phyloP scores from a whole-genome alignment of 2,888 invertebrate species.

The Amiota minor region DNA sequence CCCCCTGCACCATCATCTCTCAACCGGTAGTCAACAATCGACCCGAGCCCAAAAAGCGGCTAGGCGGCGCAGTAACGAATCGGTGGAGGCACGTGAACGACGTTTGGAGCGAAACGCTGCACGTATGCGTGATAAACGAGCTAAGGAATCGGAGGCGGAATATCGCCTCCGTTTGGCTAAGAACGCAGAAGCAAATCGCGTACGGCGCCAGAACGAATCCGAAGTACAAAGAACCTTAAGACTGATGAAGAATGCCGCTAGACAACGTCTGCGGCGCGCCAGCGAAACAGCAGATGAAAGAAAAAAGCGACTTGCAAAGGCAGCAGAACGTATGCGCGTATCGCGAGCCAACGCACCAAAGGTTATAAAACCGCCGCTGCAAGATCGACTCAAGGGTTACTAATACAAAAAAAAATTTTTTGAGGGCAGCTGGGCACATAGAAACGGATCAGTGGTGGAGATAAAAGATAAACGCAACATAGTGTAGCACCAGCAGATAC shows the following conservation, averaged over 20 bases:
- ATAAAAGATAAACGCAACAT: not conserved
- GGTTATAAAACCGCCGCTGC: conserved; percentile 72
- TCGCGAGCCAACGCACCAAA: conserved; percentile 72
- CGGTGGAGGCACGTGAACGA: conserved; percentile 71
- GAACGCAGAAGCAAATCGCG: conserved; percentile 73
- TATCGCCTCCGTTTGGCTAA: conserved; percentile 71
- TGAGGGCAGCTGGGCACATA: conserved; percentile 16
- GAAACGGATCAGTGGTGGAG: conserved; percentile 10
- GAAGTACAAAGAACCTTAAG: conserved; percentile 73
- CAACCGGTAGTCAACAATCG: conserved; percentile 57
- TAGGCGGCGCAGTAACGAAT: conserved; percentile 73
- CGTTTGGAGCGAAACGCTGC: conserved; percentile 73
- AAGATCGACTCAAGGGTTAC: conserved; percentile 72
- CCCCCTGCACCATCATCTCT: conserved; percentile 68
- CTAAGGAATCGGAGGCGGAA: conserved; percentile 71
- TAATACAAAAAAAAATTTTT: conserved; percentile 44
- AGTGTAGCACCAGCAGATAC: not conserved
- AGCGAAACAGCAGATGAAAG: conserved; percentile 72
- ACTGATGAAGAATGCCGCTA: conserved; percentile 74
- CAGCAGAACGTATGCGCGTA: conserved; percentile 72
- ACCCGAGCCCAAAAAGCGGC: conserved; percentile 68
- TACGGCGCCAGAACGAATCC: conserved; percentile 73
- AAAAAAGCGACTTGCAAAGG: conserved; percentile 70
- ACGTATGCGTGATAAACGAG: conserved; percentile 72
- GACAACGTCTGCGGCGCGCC: conserved; percentile 72